Evolutionary conservation across 2,113 vertebrate genomes (phyloP).

Genomic region (Gobius niger): DNA sequence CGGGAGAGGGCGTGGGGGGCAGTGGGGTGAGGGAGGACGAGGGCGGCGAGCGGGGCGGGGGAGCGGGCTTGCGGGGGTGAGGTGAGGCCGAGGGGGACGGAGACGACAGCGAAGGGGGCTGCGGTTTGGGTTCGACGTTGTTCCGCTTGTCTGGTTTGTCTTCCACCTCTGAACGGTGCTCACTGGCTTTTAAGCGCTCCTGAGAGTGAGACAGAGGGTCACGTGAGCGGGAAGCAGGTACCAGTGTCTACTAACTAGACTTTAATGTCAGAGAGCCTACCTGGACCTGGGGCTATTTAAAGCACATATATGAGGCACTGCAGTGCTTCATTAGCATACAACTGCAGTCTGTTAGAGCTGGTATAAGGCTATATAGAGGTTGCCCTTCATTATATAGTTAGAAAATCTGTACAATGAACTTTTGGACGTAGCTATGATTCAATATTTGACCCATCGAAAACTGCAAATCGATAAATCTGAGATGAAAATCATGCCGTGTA

Average conservation of each 20-base stretch:
- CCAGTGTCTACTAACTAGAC: neutral
- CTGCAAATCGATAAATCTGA: too few species aligned
- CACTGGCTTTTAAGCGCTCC: constrained; percentile 90
- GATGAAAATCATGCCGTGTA: too few species aligned
- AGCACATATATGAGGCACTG: neutral
- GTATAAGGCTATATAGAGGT: neutral
- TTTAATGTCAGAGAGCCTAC: neutral
- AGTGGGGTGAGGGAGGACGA: constrained; percentile 81
- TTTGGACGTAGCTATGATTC: too few species aligned
- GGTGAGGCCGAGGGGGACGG: constrained; percentile 73
- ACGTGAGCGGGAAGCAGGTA: neutral
- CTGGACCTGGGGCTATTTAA: neutral
- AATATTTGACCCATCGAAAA: too few species aligned
- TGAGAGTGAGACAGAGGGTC: constrained; percentile 51
- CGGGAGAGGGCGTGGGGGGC: constrained; percentile 79
- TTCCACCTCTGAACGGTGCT: constrained; percentile 85
- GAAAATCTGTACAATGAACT: too few species aligned
- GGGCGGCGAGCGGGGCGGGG: constrained; percentile 74
- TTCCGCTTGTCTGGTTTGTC: constrained; percentile 85
- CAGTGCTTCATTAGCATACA: constrained; percentile 1
- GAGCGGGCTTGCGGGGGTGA: constrained; percentile 83
- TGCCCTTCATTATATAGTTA: neutral
- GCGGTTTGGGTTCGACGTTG: constrained; percentile 79
- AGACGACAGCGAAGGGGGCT: constrained; percentile 72
- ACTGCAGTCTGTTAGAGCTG: neutral